Base-by-base conservation (phyloP, 2,888 invertebrate species). In the Thalpophila matura region DNA sequence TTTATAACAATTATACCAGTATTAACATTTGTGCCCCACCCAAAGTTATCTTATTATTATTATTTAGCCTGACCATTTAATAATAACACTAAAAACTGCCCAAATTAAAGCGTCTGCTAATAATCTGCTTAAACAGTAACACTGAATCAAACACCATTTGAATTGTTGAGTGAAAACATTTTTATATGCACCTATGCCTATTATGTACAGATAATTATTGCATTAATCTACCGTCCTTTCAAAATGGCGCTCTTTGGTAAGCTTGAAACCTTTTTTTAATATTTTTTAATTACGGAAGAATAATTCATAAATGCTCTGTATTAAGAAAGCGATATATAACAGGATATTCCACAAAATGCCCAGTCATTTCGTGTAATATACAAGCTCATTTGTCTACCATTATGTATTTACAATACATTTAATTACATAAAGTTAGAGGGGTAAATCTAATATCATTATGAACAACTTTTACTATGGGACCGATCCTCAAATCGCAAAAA, bases 211-310 rank as follows among this genome's bases (percentile, higher is more conserved):
- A 31, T 29, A 27, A 33, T 57, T 43, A 65, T 42, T 47, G 35
- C 26, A 33, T 40, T 3, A 16, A 40, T 38, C 42, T 14, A 59
- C 47, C 68, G 42, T 59, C 9, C 29, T 35, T 40, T 16, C 9
- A 29, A 29, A 68, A 47, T 38, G 40, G 46, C 50, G 4, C 24
- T 74, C 61, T 70, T 70, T 74, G 69, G 69, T 61, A 42, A 54
- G 29, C 16, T 16, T 20, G 2, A 46, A 65, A 46, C 50, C 49
- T 35, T 50, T 18, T 31, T 35, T 14, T 2, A 27, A 12, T 3
- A 26, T 37, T 56, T 27, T 27, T n/a, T 12, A n/a, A n/a, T n/a
- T n/a, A n/a, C n/a, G n/a, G n/a, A n/a, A n/a, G n/a, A n/a, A n/a
- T n/a, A n/a, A n/a, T n/a, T n/a, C n/a, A n/a, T n/a, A n/a, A n/a